Evolutionary conservation across 2,113 vertebrate genomes (phyloP).

Genomic region (Callithrix jacchus): DNA sequence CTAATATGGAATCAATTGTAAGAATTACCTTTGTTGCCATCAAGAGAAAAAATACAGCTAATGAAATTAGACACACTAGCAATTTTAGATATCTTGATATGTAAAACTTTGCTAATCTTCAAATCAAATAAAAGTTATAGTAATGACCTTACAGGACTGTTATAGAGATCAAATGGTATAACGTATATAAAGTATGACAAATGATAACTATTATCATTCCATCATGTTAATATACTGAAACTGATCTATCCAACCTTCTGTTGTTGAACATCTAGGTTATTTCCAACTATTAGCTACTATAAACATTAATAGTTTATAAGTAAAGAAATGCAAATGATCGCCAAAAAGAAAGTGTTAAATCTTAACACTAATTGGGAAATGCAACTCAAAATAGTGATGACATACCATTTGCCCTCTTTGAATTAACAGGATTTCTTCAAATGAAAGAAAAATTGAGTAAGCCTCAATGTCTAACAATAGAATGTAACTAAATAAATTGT

Average conservation of each 20-base stretch:
- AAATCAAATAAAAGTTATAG: neutral
- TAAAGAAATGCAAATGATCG: neutral
- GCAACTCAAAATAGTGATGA: constrained; percentile 9
- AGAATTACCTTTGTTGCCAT: constrained; percentile 28
- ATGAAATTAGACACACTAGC: constrained; percentile 26
- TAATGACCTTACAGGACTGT: neutral
- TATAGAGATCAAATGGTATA: neutral
- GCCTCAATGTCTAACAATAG: neutral
- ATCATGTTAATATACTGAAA: neutral
- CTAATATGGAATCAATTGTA: neutral
- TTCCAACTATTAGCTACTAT: neutral
- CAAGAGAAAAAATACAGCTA: neutral
- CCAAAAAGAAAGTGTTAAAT: neutral
- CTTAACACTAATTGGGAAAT: neutral
- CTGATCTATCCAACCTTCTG: neutral
- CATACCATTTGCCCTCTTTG: neutral
- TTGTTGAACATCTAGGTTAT: constrained; percentile 12
- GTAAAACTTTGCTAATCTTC: constrained; percentile 12
- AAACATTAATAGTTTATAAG: constrained; percentile 29
- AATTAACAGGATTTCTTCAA: neutral
- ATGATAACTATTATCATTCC: neutral
- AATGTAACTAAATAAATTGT: neutral
- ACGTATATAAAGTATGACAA: neutral
- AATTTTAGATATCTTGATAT: constrained; percentile 33
- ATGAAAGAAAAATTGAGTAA: neutral